Base-by-base conservation (phyloP, 2,888 invertebrate genomes). In the Sminthurides aquaticus region DNA sequence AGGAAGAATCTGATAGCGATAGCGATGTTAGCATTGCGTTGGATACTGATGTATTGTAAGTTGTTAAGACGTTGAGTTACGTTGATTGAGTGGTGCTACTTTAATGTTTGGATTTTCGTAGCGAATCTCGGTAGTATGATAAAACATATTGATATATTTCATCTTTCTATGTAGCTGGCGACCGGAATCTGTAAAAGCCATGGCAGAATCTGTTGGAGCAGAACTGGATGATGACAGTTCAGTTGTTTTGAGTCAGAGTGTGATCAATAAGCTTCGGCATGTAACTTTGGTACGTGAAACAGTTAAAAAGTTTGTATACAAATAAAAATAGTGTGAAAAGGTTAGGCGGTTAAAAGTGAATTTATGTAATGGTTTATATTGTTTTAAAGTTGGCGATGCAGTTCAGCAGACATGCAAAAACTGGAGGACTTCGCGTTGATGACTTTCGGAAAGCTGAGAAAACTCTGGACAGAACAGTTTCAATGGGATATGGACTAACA, bases 401-500 rank as follows among this genome's bases (percentile, higher is more conserved):
- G 34, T 69, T 68, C 61, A 59, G 67, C 25, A 67, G 69, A 18
- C 70, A 72, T 60, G 67, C 65, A 60, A 68, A 66, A 52, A 62
- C 70, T 1, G 60, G 59, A 22, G 70, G 69, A 11, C 57, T 72
- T 0, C 52, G 55, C 5, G 65, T 57, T 1, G 59, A 57, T 27
- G 69, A 72, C 52, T 67, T 72, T 66, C 24, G 66, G 2, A 69
- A 68, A 43, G 72, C 72, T 1, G 70, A 69, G 52, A 62, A 67
- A 43, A 65, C 66, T 2, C 8, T 69, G 8, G 62, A 67, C 18
- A 64, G 66, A 25, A 54, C 43, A 3, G 43, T 64, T 34, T 60
- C 61, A 56, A 18, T 59, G 22, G 63, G 57, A 49, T 29, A 25
- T 64, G 59, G 54, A 26, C 20, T 62, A 5, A 25, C 55, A 15